Base-by-base conservation (phyloP, 2,797 vertebrate genomes). In the Selene dorsalis region DNA sequence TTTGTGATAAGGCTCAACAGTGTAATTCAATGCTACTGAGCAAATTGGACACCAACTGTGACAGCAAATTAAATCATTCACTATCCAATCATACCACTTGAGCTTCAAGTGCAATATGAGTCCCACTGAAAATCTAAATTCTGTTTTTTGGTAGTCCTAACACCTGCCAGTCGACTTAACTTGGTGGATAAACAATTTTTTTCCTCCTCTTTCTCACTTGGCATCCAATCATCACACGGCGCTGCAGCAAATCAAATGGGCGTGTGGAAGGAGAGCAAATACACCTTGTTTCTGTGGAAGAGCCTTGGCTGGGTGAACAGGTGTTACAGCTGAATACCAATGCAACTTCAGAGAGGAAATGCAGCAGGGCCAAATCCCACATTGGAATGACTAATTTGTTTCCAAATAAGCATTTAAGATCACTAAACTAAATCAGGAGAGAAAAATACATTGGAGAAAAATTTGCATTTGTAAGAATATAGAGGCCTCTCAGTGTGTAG, bases 301-400 rank as follows among this genome's bases (percentile, higher is more conserved):
- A 80, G 70, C 77, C 80, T 75, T 57, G 69, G 62, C 72, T 86
- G 63, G 61, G 78, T 70, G 79, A 90, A 81, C 86, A 90, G 84
- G 87, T 87, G 89, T 79, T 87, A 65, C 41, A 60, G 66, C 73
- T 87, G 84, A 88, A 90, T 85, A 88, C 63, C 77, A 88, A 83
- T 69, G 30, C 45, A 80, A 24, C 65, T 79, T 77, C 73, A 79
- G 79, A 84, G 60, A 69, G 17, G 67, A 79, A 82, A 83, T 63
- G 67, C 50, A 79, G 69, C 57, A 13, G 53, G 43, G 66, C 71
- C 86, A 84, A 87, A 88, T 82, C 84, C 84, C 73, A 75, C 69
- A 66, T 39, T 73, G 75, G 61, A 84, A 48, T 65, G 65, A 66
- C 79, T 84, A 28, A 81, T 89, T 88, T 69, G 73, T 89, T 77